Conservation (phyloP, 1,140 invertebrate genomes). For the Scaptomyza hsui region DNA sequence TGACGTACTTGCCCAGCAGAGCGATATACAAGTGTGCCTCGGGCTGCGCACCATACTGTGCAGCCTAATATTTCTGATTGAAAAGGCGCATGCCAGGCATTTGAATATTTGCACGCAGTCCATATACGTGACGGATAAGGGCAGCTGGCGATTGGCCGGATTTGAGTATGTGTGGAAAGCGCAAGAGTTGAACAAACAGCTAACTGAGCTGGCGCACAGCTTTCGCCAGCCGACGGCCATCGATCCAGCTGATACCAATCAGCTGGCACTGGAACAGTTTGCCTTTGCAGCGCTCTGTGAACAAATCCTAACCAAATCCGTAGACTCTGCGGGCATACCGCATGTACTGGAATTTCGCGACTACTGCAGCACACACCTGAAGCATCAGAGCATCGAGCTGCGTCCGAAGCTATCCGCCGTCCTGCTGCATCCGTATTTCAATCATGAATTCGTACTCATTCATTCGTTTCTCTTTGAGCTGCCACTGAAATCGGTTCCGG, state of each 20-base stretch:
- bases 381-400: slow-evolving; percentile 86
- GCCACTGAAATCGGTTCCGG: slow-evolving; percentile 89
- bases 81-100: slow-evolving; percentile 90
- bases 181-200: slow-evolving; percentile 87
- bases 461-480: slow-evolving; percentile 92
- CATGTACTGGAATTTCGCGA: slow-evolving; percentile 88
- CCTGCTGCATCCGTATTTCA: slow-evolving; percentile 90
- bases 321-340: slow-evolving; percentile 69
- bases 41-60: slow-evolving; percentile 90
- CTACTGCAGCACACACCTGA: slow-evolving; percentile 87
- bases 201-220: slow-evolving; percentile 87
- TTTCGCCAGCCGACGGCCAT: slow-evolving; percentile 88
- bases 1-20: slow-evolving; percentile 87
- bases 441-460: slow-evolving; percentile 92
- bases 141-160: slow-evolving; percentile 92
- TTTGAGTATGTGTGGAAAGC: slow-evolving; percentile 91
- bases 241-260: slow-evolving; percentile 77
- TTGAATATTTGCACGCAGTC: slow-evolving; percentile 92
- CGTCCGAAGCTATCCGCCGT: slow-evolving; percentile 87
- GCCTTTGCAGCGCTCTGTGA: slow-evolving; percentile 92
- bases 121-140: slow-evolving; percentile 92
- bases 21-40: slow-evolving; percentile 90
- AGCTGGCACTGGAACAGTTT: slow-evolving; percentile 89
- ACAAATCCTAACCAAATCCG: slow-evolving; percentile 87
- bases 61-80: slow-evolving; percentile 91